Base-by-base conservation (phyloP, 2,113 vertebrate genomes). In the Tragelaphus imberbis region DNA sequence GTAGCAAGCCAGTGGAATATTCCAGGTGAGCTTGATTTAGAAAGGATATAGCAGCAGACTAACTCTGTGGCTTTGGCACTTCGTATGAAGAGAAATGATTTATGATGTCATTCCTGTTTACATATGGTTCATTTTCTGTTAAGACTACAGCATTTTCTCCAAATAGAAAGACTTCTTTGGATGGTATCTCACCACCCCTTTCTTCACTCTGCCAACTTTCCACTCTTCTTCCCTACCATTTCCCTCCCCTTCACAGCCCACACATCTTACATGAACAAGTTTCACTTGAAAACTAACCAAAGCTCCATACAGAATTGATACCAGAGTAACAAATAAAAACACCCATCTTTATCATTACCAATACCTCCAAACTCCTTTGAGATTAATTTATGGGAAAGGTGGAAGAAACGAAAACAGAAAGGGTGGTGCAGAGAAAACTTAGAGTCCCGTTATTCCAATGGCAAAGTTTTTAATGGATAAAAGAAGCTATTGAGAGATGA, bases 1-100 rank as follows among this genome's bases (percentile, higher is more conserved):
- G 93, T 15, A 81, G 89, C 5, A 55, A 36, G 75, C 65, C 58
- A 40, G 81, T 63, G 75, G 84, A 88, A 96, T 97, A 97, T 88
- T 96, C 92, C 87, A 97, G 7, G 1, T 95, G 94, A 98, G 51
- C 49, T 63, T 97, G 86, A 94, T 95, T 98, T 95, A 95, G 89
- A 93, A 91, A 84, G 96, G 92, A 97, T 88, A 94, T 2, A 97
- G 63, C 47, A 47, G 63, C 49, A 75, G 90, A 61, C n/a, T 89
- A 53, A 68, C 21, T 51, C 7, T 21, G 33, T 77, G 91, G 96
- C 88, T n/a, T 97, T 97, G 93, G 77, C 92, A 55, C 2, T 97
- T 95, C 82, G 55, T 97, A 58, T 28, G 86, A 63, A 55, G 65
- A 95, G 75, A 97, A 95, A 80, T 95, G 71, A 98, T 90, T 56